Evolutionary conservation across 2,888 invertebrate species (phyloP).

Genomic region (Tenthredo amoena): DNA sequence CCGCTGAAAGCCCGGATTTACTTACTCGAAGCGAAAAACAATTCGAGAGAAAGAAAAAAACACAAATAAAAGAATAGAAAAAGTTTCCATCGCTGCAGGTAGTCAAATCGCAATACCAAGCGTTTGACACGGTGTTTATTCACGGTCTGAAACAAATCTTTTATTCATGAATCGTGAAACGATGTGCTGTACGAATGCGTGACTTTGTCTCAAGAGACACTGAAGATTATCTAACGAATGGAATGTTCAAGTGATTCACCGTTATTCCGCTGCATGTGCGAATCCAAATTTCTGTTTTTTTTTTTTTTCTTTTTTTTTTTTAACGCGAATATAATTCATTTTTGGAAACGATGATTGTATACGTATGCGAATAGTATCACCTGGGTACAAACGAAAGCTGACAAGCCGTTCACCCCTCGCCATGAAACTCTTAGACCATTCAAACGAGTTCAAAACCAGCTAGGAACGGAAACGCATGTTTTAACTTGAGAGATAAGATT

Average conservation of each 20-base stretch:
- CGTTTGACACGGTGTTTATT: slow-evolving; percentile 27
- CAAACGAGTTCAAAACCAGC: not conserved
- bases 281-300: not conserved
- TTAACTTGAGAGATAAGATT: slow-evolving; percentile 38
- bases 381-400: not conserved
- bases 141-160: slow-evolving; percentile 22
- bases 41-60: not conserved
- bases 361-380: not conserved
- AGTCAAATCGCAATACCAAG: slow-evolving; percentile 20
- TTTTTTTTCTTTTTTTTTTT: not conserved
- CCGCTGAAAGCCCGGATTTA: slow-evolving; percentile 14
- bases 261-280: not conserved
- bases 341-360: not conserved
- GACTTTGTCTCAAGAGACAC: not conserved
- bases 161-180: slow-evolving; percentile 41
- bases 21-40: not conserved
- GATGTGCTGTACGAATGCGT: not conserved
- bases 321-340: not conserved
- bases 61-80: not conserved
- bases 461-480: slow-evolving; percentile 50
- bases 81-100: not conserved
- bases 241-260: not conserved
- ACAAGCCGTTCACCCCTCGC: not conserved
- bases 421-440: not conserved
- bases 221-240: slow-evolving; percentile 8